These are phyloP conservation scores for Dorcus parallelipipedus DNA, from an alignment of 2,888 invertebrate species.

Conservation along the genomic window DNA sequence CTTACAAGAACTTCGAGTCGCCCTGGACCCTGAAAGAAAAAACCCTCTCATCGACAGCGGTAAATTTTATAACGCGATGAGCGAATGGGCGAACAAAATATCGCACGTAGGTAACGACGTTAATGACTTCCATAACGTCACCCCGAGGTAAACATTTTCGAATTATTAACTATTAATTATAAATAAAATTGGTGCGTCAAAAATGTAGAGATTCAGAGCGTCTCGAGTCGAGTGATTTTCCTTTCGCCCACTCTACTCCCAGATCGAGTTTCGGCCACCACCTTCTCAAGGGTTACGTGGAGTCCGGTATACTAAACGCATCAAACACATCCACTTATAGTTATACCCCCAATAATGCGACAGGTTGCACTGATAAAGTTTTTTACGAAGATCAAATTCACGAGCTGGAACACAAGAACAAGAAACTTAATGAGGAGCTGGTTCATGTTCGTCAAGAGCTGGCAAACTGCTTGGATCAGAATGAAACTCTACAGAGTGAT, in stretches of 20 bases:
- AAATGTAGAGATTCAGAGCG: too few species aligned
- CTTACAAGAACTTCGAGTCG: constrained; percentile 8
- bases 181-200: too few species aligned
- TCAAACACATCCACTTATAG: constrained; percentile 8
- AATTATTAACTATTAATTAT: background rate
- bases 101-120: constrained; percentile 4
- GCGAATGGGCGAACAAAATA: constrained; percentile 15
- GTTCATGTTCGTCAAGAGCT: constrained; percentile 9
- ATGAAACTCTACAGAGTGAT: constrained; percentile 9
- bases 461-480: constrained; percentile 4
- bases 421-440: constrained; percentile 11
- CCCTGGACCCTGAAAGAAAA: constrained; percentile 9
- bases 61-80: constrained; percentile 13
- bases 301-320: constrained; percentile 11
- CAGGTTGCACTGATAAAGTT: constrained; percentile 6
- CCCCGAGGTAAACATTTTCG: constrained; percentile 9
- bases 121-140: constrained; percentile 6
- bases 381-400: constrained; percentile 12
- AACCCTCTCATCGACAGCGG: constrained; percentile 12
- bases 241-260: too few species aligned
- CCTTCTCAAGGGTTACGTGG: constrained; percentile 12
- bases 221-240: too few species aligned
- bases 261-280: constrained; percentile 13
- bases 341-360: constrained; percentile 4
- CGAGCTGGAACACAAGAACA: constrained; percentile 12